Evolutionary conservation across 2,113 vertebrate species (phyloP).

Genomic region (Chitala chitala): DNA sequence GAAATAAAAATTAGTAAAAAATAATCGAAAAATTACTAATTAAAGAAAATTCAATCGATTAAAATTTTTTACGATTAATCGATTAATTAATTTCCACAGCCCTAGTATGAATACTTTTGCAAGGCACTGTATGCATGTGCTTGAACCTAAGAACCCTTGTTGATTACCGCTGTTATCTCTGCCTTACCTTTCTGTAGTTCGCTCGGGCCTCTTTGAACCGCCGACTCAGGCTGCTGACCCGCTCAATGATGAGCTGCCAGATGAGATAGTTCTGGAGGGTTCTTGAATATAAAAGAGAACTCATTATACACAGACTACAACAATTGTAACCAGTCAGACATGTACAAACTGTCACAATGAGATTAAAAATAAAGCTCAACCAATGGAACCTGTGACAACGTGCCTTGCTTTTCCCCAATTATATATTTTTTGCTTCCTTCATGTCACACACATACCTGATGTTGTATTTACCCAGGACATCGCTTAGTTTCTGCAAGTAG

Average conservation of each 20-base stretch:
- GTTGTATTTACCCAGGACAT: constrained; percentile 71
- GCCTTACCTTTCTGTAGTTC: constrained; percentile 70
- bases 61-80: no score
- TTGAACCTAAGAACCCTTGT: no score
- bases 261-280: constrained; percentile 93
- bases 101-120: no score
- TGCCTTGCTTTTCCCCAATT: background rate
- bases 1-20: no score
- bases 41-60: no score
- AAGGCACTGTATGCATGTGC: no score
- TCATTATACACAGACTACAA: background rate
- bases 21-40: no score
- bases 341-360: background rate
- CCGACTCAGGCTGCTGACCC: constrained; percentile 79
- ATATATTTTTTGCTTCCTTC: background rate
- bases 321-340: background rate
- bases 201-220: constrained; percentile 82
- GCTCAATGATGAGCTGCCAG: constrained; percentile 83
- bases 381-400: background rate
- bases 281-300: constrained; percentile 53
- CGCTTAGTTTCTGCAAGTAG: constrained; percentile 79
- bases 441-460: constrained; percentile 62
- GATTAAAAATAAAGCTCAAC: background rate
- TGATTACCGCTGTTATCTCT: background rate
- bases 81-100: no score